Evolutionary conservation across 2,113 vertebrate genomes (phyloP), one percentile per base, ranked within the genome.

Genomic region (Chloroceryle aenea): DNA sequence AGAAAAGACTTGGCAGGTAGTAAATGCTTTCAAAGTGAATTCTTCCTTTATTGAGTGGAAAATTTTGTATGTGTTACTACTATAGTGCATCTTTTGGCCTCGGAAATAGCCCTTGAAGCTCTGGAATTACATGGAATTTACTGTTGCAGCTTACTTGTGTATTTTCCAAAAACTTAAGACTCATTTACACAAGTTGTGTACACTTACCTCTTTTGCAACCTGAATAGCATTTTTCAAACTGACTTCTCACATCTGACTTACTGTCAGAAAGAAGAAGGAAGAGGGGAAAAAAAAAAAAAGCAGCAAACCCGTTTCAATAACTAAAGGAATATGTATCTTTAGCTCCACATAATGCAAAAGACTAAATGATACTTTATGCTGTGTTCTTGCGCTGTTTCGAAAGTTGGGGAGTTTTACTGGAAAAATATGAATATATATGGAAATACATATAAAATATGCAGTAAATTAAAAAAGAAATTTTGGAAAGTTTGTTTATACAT

Each of bases 371-470:
- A 66, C 27, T 32, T 62, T 66, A 10, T 52, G 12, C 1, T 58
- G 11, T 36, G 6, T 43, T 75, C 16, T 48, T 75, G 12, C 62
- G 63, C 27, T 72, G 0, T 68, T 75, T 59, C 23, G 14, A 61
- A 85, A 50, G 11, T n/a, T n/a, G 2, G 5, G 4, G 1, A 0
- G 0, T 5, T 5, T 34, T 62, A 76, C 59, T 56, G 13, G 4
- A 20, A 79, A 61, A 87, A 72, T 27, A 11, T 55, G n/a, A 71
- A 85, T 56, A 63, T 27, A 12, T 16, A 22, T 0, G 11, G 6
- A 74, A 73, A 20, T 47, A 26, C 4, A 1, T 79, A 40, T 55
- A 64, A 91, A 96, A 45, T 13, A n/a, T 6, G 6, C 2, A 53
- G 4, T 59, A 71, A 50, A 7, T 47, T 77, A 8, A 34, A 66